These are phyloP conservation scores for Quadroppia sp. DNA, from an alignment of 2,888 invertebrate genomes.

Conservation along the genomic window DNA sequence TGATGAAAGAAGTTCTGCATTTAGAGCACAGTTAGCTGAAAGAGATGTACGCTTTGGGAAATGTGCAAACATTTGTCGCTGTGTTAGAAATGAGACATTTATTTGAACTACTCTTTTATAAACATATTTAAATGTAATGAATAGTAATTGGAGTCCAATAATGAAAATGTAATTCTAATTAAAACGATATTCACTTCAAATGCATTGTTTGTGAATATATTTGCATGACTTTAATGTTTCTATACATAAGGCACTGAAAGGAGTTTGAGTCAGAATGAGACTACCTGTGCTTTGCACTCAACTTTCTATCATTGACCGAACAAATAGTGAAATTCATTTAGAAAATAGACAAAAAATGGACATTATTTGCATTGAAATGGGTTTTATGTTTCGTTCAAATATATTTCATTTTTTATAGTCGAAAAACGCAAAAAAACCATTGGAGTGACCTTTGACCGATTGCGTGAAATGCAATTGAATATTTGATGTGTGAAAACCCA, in stretches of 20 bases:
- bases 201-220: conserved; percentile 16
- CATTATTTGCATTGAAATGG: conserved; percentile 7
- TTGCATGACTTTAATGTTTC: conserved; percentile 27
- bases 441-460: neutral
- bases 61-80: conserved; percentile 4
- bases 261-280: too few species aligned
- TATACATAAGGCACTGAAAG: conserved; percentile 18
- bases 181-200: conserved; percentile 6
- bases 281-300: too few species aligned
- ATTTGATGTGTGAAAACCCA: conserved; percentile 7
- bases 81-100: neutral
- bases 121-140: conserved; percentile 30
- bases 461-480: neutral
- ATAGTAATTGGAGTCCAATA: conserved; percentile 22
- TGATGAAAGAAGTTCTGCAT: too few species aligned
- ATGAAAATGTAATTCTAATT: conserved; percentile 28
- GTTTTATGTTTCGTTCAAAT: too few species aligned
- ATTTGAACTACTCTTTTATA: conserved; percentile 16
- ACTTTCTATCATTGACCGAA: conserved; percentile 24
- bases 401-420: neutral
- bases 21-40: neutral
- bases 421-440: conserved; percentile 31
- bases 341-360: too few species aligned
- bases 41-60: conserved; percentile 3
- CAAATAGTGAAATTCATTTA: conserved; percentile 33